Percentiles rank a stretch among this genome's conserved stretches.
phyloP scores from a whole-genome alignment of 1,140 invertebrate species.

The Coenobita brevimanus region DNA sequence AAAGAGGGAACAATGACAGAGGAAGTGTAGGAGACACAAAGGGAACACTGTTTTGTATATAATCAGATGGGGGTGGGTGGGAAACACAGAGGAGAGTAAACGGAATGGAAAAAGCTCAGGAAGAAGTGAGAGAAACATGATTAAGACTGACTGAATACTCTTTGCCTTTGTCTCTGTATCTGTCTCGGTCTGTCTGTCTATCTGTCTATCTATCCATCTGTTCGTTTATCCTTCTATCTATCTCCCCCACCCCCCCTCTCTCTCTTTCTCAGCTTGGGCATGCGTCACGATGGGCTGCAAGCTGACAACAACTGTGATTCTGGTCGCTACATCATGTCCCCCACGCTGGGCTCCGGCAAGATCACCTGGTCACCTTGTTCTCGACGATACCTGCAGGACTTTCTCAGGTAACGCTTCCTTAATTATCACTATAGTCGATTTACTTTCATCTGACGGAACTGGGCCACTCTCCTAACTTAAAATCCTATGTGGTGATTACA shows the following conservation, averaged over 20 bases:
- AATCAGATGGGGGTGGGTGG: no score
- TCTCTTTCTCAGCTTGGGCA: conserved; percentile 76
- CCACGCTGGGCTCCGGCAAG: conserved; percentile 81
- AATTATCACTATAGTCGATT: no score
- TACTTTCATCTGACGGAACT: no score
- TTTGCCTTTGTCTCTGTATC: not conserved
- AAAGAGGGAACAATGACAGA: not conserved
- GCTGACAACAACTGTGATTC: conserved; percentile 80
- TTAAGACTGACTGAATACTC: not conserved
- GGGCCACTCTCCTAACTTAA: no score
- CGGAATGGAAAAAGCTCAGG: no score
- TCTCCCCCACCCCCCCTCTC: not conserved
- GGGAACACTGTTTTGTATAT: no score
- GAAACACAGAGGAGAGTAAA: no score
- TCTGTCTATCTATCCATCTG: not conserved
- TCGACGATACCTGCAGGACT: conserved; percentile 77
- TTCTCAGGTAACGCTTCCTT: conserved; percentile 75
- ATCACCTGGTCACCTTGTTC: conserved; percentile 81
- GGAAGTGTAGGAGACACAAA: no score
- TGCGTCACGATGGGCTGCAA: conserved; percentile 80
- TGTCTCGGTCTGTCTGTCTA: not conserved
- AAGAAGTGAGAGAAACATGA: no score
- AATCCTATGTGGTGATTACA: no score
- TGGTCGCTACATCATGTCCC: conserved; percentile 80
- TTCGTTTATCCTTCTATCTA: not conserved